Percentiles rank a stretch among this genome's conserved stretches.
Evolutionary conservation across 2,797 vertebrate species (phyloP).

Genomic region (Protosalanx chinensis): DNA sequence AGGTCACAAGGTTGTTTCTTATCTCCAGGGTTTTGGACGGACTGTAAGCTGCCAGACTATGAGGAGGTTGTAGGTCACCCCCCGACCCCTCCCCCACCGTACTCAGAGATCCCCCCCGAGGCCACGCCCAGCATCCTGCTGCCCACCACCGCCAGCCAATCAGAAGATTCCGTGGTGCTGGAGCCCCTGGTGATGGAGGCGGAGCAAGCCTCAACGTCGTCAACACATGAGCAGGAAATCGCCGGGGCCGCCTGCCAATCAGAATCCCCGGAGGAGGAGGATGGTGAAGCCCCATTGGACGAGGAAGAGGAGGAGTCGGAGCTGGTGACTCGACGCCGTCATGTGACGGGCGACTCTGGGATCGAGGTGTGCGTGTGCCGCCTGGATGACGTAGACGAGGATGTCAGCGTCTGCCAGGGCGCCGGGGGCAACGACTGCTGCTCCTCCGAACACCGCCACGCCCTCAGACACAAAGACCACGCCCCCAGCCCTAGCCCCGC

Average conservation of each 20-base stretch:
- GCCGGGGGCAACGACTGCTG: constrained; percentile 65
- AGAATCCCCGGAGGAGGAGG: constrained; percentile 39
- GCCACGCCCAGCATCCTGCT: constrained; percentile 31
- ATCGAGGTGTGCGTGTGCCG: constrained; percentile 81
- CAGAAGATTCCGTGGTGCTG: constrained; percentile 37
- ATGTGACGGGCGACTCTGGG: constrained; percentile 80
- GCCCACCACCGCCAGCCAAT: constrained; percentile 40
- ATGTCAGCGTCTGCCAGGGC: constrained; percentile 65
- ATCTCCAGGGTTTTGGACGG: constrained; percentile 76
- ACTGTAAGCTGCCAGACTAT: constrained; percentile 82
- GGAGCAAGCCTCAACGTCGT: constrained; percentile 21
- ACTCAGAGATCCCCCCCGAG: constrained; percentile 72
- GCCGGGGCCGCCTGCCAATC: constrained; percentile 29
- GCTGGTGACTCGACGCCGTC: constrained; percentile 71
- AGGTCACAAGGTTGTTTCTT: background rate
- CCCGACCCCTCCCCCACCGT: constrained; percentile 79
- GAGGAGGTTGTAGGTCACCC: constrained; percentile 81
- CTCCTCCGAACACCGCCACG: constrained; percentile 50
- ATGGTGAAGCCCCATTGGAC: constrained; percentile 26
- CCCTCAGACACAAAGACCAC: constrained; percentile 65
- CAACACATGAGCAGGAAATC: constrained; percentile 32
- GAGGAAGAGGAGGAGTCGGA: constrained; percentile 45
- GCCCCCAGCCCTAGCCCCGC: constrained; percentile 54
- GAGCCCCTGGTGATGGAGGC: constrained; percentile 29
- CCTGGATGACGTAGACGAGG: constrained; percentile 73